Evolutionary conservation across 2,113 vertebrate genomes (phyloP).

Genomic region (Danio rerio): DNA sequence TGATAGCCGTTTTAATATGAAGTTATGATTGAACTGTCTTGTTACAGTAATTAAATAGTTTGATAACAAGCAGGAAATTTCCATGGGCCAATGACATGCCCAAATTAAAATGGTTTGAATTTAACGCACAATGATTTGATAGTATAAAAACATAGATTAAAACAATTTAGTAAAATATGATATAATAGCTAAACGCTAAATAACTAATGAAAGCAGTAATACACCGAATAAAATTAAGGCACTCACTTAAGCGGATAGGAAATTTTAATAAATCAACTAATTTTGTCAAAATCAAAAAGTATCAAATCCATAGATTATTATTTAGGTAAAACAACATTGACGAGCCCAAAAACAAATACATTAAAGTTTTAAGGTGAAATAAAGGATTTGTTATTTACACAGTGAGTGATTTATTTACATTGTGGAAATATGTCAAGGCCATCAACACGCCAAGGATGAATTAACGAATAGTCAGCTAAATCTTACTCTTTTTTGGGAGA

Average conservation of each 20-base stretch:
- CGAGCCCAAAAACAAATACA: background rate
- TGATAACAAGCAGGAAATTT: too few species aligned
- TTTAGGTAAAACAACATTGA: background rate
- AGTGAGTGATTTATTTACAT: background rate
- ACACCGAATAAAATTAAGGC: too few species aligned
- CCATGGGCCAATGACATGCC: too few species aligned
- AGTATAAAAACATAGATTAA: too few species aligned
- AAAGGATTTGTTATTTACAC: background rate
- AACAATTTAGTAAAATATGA: background rate
- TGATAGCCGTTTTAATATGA: too few species aligned
- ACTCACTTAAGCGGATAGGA: background rate
- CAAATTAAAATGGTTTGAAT: too few species aligned
- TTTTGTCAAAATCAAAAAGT: background rate
- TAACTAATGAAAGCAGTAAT: too few species aligned
- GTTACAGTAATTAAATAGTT: too few species aligned
- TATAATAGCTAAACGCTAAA: too few species aligned
- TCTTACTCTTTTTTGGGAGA: conserved; percentile 80
- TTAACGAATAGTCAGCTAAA: background rate
- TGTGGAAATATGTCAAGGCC: background rate
- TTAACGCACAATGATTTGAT: too few species aligned
- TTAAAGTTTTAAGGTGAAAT: background rate
- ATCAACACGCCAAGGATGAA: background rate
- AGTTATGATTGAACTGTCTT: too few species aligned
- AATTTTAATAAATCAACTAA: background rate
- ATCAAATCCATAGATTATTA: background rate